These are phyloP conservation scores for Bovichtus diacanthus DNA, from an alignment of 2,797 vertebrate genomes.

Conservation along the genomic window DNA sequence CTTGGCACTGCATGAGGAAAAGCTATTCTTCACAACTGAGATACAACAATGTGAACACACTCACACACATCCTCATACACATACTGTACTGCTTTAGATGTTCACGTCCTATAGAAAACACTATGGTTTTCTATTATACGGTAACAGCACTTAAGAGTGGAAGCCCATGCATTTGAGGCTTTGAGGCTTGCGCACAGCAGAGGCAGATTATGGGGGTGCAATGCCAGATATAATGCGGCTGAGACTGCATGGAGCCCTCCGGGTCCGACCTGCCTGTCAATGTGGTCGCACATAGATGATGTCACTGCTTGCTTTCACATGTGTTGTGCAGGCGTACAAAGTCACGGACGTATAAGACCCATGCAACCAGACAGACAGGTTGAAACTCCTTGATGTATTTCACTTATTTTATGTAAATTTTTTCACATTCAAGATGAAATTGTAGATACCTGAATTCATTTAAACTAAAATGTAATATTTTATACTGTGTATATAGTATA, in stretches of 20 bases:
- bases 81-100: slow-evolving; percentile 40
- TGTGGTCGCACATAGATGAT: slow-evolving; percentile 79
- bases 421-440: background rate
- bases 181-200: slow-evolving; percentile 74
- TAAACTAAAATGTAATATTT: background rate
- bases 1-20: slow-evolving; percentile 53
- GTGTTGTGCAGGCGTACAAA: slow-evolving; percentile 42
- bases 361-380: slow-evolving; percentile 9
- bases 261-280: slow-evolving; percentile 66
- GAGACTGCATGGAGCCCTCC: slow-evolving; percentile 81
- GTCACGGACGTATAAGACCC: background rate
- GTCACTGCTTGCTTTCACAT: slow-evolving; percentile 62
- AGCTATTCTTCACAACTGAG: slow-evolving; percentile 52
- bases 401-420: background rate
- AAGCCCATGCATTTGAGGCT: slow-evolving; percentile 78
- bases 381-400: slow-evolving; percentile 2
- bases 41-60: slow-evolving; percentile 57
- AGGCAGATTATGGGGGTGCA: slow-evolving; percentile 82
- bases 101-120: slow-evolving; percentile 65
- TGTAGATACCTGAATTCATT: background rate
- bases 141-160: slow-evolving; percentile 61
- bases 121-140: slow-evolving; percentile 68
- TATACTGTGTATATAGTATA: too few relatives aligned
- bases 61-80: slow-evolving; percentile 33
- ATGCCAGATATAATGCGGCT: slow-evolving; percentile 82